Base-by-base conservation (phyloP, 2,888 invertebrate species). In the Athripsodes cinereus region DNA sequence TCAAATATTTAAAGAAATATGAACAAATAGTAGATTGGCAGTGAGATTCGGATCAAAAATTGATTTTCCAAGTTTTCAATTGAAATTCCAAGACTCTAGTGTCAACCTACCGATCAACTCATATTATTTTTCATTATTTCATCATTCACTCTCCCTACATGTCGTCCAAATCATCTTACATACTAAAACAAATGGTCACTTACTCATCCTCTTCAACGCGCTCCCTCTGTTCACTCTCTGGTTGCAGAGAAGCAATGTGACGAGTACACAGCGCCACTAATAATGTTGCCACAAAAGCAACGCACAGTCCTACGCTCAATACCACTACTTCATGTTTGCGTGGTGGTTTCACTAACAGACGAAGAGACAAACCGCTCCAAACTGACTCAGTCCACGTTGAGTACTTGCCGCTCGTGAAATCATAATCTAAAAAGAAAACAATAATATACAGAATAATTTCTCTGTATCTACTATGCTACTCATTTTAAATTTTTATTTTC, bases 311-410 rank as follows among this genome's bases (percentile, higher is more conserved):
- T 1, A 68, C 55, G 1, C 55, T 61, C 1, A 68, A 70, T 2
- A 76, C 76, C 20, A 65, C 63, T 1, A 67, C 64, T 47, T 78
- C 75, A 53, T 76, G 75, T 35, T 66, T 69, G 10, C 81, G 79
- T 11, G 87, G 79, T 51, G 92, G 87, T 66, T 84, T 79, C 58
- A 94, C 76, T 72, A 92, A 93, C 76, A 94, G 83, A 62, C 89
- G 81, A 60, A 90, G 85, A 66, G 80, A 83, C 66, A 91, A 80
- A 56, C 81, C 76, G 57, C 80, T 76, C 92, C 94, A 95, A 46
- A 89, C 84, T 0, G 92, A 92, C 78, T 94, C 94, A 19, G 92
- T 86, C 94, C 94, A 94, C 11, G 92, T 86, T 2, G 93, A 92
- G 72, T 87, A 95, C 66, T 79, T 65, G 13, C 87, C 86, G 0